phyloP scores from a whole-genome alignment of 2,797 vertebrate genomes.

The Eleutherodactylus coqui region DNA sequence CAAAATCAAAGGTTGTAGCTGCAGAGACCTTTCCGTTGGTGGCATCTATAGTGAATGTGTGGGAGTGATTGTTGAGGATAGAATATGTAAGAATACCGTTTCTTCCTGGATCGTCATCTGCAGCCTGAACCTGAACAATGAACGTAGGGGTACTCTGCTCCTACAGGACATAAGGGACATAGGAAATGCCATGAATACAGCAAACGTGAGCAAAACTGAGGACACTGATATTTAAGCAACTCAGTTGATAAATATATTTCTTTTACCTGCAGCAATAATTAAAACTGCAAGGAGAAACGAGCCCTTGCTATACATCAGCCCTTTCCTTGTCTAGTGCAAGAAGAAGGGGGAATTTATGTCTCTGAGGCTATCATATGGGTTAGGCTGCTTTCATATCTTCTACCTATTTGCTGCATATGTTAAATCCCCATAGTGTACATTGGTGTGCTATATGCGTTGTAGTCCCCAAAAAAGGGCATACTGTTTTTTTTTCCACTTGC shows the following conservation, averaged over 20 bases:
- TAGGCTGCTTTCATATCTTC: too few relatives aligned
- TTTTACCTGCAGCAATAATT: too few relatives aligned
- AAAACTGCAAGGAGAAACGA: too few relatives aligned
- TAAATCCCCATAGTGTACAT: too few relatives aligned
- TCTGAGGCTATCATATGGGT: too few relatives aligned
- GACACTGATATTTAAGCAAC: not conserved
- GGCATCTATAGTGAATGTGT: constrained; percentile 68
- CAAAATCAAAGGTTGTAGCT: constrained; percentile 68
- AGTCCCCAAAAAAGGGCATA: too few relatives aligned
- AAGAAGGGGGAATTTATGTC: too few relatives aligned
- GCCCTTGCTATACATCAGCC: too few relatives aligned
- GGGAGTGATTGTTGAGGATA: constrained; percentile 58
- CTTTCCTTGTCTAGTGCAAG: too few relatives aligned
- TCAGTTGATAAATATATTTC: not conserved
- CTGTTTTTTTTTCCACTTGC: too few relatives aligned
- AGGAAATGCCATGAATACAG: not conserved
- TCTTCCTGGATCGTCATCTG: constrained; percentile 66
- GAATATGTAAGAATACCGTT: constrained; percentile 67
- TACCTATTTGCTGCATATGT: too few relatives aligned
- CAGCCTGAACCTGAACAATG: constrained; percentile 67
- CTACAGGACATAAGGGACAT: constrained; percentile 17
- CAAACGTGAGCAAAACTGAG: not conserved
- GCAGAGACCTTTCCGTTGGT: constrained; percentile 68
- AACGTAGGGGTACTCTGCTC: constrained; percentile 38
- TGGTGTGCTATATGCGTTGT: too few relatives aligned